Evolutionary conservation across 2,888 invertebrate genomes (phyloP).

Genomic region (Cyclophora albipunctata): DNA sequence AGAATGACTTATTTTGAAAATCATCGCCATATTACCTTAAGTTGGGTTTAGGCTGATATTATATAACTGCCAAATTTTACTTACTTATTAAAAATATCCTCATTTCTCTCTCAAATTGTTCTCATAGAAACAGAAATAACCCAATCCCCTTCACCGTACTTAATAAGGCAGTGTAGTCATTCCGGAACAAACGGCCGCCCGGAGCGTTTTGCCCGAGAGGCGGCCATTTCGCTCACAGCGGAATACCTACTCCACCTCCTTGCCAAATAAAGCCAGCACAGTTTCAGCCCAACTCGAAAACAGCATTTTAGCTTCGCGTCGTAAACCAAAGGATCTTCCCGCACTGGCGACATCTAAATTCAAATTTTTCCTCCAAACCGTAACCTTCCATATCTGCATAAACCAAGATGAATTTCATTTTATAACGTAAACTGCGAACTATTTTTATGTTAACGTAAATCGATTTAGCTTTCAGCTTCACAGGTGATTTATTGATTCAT

Average conservation of each 20-base stretch:
- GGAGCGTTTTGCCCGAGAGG: conserved; percentile 55
- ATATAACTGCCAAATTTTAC: too few species aligned
- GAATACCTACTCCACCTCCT: conserved; percentile 43
- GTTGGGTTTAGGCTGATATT: too few species aligned
- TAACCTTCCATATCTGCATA: conserved; percentile 51
- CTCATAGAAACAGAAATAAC: conserved; percentile 4
- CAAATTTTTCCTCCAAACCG: conserved; percentile 57
- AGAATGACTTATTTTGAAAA: too few species aligned
- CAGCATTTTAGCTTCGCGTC: conserved; percentile 64
- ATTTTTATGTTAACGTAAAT: conserved; percentile 36
- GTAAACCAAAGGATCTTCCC: conserved; percentile 60
- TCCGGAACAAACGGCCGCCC: conserved; percentile 57
- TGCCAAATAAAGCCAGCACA: conserved; percentile 61
- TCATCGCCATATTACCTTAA: too few species aligned
- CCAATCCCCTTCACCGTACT: conserved; percentile 21
- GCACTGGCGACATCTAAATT: conserved; percentile 63
- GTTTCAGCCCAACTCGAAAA: conserved; percentile 58
- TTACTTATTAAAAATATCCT: too few species aligned
- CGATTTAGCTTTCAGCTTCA: conserved; percentile 24
- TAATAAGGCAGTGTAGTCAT: conserved; percentile 44
- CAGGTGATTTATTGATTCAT: conserved; percentile 14
- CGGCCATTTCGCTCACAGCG: conserved; percentile 60
- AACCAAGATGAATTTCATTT: conserved; percentile 59
- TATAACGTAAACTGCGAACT: conserved; percentile 46
- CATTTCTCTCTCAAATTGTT: conserved; percentile 5